Percentiles rank a stretch among this genome's conserved stretches.
Evolutionary conservation across 2,113 vertebrate species (phyloP).

Genomic region (Otolemur garnettii): DNA sequence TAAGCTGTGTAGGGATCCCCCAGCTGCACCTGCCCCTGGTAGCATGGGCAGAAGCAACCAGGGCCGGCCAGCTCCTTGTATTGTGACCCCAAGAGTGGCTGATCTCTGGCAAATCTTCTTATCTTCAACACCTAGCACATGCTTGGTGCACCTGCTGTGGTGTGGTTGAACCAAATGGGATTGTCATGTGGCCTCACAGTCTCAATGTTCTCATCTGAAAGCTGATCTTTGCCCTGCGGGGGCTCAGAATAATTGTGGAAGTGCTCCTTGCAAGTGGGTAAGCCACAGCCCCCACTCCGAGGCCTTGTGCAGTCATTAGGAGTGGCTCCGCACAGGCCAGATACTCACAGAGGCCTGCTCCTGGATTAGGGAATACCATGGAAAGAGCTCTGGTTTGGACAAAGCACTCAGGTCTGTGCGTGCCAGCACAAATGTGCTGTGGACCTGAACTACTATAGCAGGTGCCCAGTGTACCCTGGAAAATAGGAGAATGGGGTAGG

Average conservation of each 20-base stretch:
- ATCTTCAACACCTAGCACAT: neutral
- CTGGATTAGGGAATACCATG: neutral
- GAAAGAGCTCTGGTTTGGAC: neutral
- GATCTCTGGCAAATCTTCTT: no score
- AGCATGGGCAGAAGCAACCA: no score
- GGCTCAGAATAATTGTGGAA: neutral
- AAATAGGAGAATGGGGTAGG: neutral
- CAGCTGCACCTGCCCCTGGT: no score
- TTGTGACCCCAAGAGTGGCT: neutral
- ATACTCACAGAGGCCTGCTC: neutral
- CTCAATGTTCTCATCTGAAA: neutral
- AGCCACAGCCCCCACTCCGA: neutral
- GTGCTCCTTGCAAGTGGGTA: neutral
- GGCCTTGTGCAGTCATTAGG: neutral
- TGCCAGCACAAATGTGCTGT: neutral
- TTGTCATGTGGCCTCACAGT: neutral
- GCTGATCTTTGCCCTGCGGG: rapidly evolving
- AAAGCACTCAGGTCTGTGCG: neutral
- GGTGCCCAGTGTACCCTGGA: neutral
- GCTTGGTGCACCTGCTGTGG: neutral
- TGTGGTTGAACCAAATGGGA: neutral
- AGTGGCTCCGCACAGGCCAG: neutral
- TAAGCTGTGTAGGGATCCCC: neutral
- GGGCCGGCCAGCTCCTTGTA: neutral
- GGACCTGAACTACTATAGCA: neutral